These are phyloP conservation scores for Esperia sulphurella DNA, from an alignment of 2,888 invertebrate species.

Conservation along the genomic window DNA sequence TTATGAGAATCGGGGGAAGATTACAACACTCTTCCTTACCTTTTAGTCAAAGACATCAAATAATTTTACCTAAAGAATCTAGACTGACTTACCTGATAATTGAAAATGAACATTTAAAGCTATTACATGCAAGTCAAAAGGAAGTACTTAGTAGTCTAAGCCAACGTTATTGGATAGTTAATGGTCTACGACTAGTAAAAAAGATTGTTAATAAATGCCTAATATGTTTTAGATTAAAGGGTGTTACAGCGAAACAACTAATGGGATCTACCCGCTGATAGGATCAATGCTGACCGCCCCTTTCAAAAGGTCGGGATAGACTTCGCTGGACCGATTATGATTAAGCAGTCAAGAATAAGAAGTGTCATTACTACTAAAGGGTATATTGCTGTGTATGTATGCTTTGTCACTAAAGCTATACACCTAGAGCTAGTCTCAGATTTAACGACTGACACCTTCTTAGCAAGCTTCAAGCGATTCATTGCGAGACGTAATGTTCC, in stretches of 20 bases:
- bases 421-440: conserved; percentile 14
- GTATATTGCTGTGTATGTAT: conserved; percentile 2
- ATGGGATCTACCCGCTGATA: conserved; percentile 4
- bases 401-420: conserved; percentile 6
- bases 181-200: conserved; percentile 1
- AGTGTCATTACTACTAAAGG: not conserved
- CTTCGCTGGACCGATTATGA: conserved; percentile 1
- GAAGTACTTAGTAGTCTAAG: not conserved
- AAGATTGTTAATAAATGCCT: conserved; percentile 2
- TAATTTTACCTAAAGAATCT: too few species aligned
- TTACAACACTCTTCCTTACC: too few species aligned
- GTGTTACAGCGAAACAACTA: not conserved
- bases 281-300: conserved; percentile 1
- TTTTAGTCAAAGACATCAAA: too few species aligned
- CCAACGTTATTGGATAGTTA: conserved; percentile 1
- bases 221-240: conserved; percentile 3
- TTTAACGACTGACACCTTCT: conserved; percentile 3
- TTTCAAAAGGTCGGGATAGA: conserved; percentile 4
- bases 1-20: too few species aligned
- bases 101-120: not conserved
- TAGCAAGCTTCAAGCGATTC: conserved; percentile 10
- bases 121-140: not conserved
- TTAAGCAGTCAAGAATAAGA: conserved; percentile 2
- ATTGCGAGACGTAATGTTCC: conserved; percentile 9
- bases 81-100: too few species aligned